Evolutionary conservation across 2,797 vertebrate genomes (phyloP), one percentile per base, ranked within the genome.

Genomic region (Etheostoma perlongum): DNA sequence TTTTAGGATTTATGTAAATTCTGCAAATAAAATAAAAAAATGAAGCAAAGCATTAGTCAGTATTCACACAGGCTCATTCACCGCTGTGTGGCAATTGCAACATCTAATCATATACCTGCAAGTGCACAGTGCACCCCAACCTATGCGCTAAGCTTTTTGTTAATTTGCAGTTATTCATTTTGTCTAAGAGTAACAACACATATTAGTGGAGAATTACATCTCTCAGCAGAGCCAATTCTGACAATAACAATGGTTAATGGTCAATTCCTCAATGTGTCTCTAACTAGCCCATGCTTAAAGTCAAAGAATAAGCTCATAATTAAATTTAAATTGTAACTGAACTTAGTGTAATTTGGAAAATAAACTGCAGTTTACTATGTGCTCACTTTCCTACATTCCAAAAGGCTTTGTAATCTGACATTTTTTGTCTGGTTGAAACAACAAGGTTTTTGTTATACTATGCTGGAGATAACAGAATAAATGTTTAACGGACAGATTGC

Each of bases 1-100:
- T 63, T 67, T 33, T 12, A 72, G 16, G 51, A 52, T 62, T 72
- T 7, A 53, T 57, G 57, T 58, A 47, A 21, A 66, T 70, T 40
- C 36, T 46, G 36, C n/a, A 4, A n/a, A 40, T 52, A 72, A 30
- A 30, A 52, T 58, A 10, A 9, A 51, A n/a, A 44, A 42, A 62
- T 67, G 33, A 62, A 57, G 11, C 48, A 16, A 3, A 21, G 36
- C 15, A 2, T 68, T 15, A 61, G 13, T 54, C 27, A n/a, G 58
- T 23, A 25, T 16, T 54, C 4, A 11, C 51, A 16, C 49, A n/a
- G 33, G 44, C 27, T 42, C 42, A 55, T 48, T 72, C 23, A 42
- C 30, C 19, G 49, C 57, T 67, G 49, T 55, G 42, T 18, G 8
- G 40, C 23, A 44, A 40, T 33, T 42, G 2, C 19, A 30, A 67